Evolutionary conservation across 2,113 vertebrate species (phyloP).

Genomic region (Vidua macroura): DNA sequence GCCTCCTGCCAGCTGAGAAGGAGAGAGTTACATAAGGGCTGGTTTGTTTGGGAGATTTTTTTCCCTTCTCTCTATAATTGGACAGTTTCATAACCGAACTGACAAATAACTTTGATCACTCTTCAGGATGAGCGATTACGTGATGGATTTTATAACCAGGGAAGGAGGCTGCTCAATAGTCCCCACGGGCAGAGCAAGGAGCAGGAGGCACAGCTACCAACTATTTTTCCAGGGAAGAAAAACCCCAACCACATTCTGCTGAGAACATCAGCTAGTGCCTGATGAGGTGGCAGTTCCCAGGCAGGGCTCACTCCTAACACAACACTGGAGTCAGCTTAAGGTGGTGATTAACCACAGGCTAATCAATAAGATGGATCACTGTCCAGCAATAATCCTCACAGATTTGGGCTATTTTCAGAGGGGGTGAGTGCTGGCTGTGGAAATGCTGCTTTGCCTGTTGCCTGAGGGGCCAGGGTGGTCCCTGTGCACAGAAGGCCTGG

Average conservation of each 20-base stretch:
- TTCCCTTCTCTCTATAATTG: constrained; percentile 44
- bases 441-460: not conserved
- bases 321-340: constrained; percentile 42
- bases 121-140: constrained; percentile 28
- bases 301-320: not conserved
- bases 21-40: constrained; percentile 23
- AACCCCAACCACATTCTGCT: not conserved
- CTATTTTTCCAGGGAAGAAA: not conserved
- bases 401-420: constrained; percentile 25
- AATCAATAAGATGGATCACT: constrained; percentile 58
- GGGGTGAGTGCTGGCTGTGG: not conserved
- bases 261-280: not conserved
- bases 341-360: not conserved
- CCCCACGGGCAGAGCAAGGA: not conserved
- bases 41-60: constrained; percentile 54
- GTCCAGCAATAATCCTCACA: constrained; percentile 43
- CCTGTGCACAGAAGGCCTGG: not conserved
- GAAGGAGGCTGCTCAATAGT: constrained; percentile 10
- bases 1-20: not conserved
- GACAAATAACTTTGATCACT: constrained; percentile 66
- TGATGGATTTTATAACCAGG: constrained; percentile 50
- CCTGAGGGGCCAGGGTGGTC: not conserved
- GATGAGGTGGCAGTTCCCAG: not conserved
- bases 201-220: not conserved
- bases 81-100: constrained; percentile 58